Evolutionary conservation across 2,797 vertebrate species (phyloP).

Genomic region (Falco rusticolus): DNA sequence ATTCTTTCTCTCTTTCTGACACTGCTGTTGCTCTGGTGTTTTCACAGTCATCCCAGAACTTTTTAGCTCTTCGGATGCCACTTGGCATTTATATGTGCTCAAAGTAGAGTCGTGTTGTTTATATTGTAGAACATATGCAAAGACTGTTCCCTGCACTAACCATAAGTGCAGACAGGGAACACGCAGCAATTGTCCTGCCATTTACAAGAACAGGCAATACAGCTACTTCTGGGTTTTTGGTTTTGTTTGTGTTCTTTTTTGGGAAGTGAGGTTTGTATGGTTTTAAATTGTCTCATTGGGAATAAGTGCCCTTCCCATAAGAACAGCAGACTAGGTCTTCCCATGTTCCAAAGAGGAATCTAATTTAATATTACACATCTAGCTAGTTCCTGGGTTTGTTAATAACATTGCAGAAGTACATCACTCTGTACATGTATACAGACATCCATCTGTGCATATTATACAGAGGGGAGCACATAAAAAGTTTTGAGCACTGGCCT

Average conservation of each 20-base stretch:
- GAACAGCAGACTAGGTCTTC: not conserved
- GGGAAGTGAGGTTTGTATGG: accelerated
- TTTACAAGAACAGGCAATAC: not conserved
- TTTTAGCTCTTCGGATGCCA: not conserved
- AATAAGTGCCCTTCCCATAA: not conserved
- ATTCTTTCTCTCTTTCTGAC: not conserved
- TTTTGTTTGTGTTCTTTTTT: not conserved
- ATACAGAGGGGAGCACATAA: not conserved
- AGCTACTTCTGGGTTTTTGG: not conserved
- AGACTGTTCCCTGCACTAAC: not conserved
- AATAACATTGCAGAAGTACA: not conserved
- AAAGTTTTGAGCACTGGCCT: not conserved
- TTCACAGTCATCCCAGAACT: not conserved
- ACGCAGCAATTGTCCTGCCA: not conserved
- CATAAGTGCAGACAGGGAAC: not conserved
- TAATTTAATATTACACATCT: not conserved
- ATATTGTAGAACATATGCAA: not conserved
- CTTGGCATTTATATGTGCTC: not conserved
- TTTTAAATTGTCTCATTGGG: not conserved
- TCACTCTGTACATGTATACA: accelerated
- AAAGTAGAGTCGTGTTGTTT: not conserved
- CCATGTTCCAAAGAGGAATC: not conserved
- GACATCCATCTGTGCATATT: not conserved
- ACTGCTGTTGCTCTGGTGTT: not conserved
- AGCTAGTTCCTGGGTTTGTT: not conserved